Base-by-base conservation (phyloP, 2,888 invertebrate genomes). In the Xylophagus ater region DNA sequence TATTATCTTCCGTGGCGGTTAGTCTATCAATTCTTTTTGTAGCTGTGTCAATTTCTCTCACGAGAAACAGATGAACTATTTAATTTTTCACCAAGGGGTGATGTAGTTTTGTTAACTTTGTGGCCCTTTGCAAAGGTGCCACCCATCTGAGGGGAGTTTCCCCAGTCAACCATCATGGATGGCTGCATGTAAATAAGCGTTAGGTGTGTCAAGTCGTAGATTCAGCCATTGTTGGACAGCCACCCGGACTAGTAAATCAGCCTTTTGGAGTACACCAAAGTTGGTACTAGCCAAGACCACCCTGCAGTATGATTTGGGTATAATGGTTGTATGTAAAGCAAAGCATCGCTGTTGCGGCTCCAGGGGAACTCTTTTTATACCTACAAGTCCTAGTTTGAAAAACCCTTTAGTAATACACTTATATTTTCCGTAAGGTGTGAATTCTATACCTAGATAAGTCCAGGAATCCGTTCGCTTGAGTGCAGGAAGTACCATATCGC, bases 181-280 rank as follows among this genome's bases (percentile, higher is more conserved):
- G 32, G 32, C 10, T 19, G 32, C 32, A 12, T 32, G 32, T 18
- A 32, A 32, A 12, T 32, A 17, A 4, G 32, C 4, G 6, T 32
- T 32, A 9, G 32, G 19, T 7, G 5, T 6, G 14, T 32, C 19
- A 7, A 19, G 17, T 9, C 19, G 32, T 7, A 32, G 32, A 13
- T 20, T 5, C 9, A 32, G 32, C 32, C 19, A 32, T 1, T 2
- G 18, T 9, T 20, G 8, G 2, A 12, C 14, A 8, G 32, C 10
- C 19, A 12, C n/a, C 8, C 18, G 9, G 12, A 18, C n/a, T 19
- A 19, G 32, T 13, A 6, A 2, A 14, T 32, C 32, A 6, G 20
- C 4, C 6, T 18, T n/a, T 32, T 13, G 18, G 8, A 32, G 19
- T 19, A 19, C n/a, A 5, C 19, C 19, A 7, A 32, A 6, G 12